These are phyloP conservation scores for Agriopis marginaria DNA, from an alignment of 2,888 invertebrate species.

Conservation along the genomic window DNA sequence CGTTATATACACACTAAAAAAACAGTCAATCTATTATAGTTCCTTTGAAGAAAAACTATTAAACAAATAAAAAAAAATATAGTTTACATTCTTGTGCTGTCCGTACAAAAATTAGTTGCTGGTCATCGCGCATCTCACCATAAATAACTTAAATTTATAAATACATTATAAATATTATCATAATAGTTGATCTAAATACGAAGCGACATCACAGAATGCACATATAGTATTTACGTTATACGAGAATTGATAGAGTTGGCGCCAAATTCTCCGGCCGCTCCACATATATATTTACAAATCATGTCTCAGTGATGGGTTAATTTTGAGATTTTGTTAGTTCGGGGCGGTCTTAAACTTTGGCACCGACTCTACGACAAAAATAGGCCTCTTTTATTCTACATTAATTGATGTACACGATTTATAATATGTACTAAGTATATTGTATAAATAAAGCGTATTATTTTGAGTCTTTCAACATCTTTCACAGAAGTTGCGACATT, in stretches of 20 bases:
- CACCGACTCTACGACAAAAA: conserved; percentile 22
- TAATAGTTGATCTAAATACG: conserved; percentile 35
- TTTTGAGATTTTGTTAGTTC: background rate
- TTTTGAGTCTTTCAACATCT: conserved; percentile 24
- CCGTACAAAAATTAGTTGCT: conserved; percentile 11
- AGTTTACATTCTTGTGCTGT: background rate
- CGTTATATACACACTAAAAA: no score
- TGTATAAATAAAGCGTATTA: conserved; percentile 23
- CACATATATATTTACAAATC: no score
- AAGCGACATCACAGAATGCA: conserved; percentile 50
- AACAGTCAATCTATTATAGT: no score
- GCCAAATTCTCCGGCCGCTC: background rate
- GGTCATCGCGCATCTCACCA: conserved; percentile 22
- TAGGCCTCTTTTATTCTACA: conserved; percentile 39
- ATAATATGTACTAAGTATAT: conserved; percentile 19
- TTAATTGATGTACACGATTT: conserved; percentile 22
- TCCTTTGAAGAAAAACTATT: no score
- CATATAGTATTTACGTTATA: conserved; percentile 22
- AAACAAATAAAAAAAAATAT: no score
- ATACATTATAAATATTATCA: conserved; percentile 29
- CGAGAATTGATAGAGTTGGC: background rate
- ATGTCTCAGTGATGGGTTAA: no score
- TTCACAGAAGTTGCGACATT: background rate
- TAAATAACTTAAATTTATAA: conserved; percentile 35
- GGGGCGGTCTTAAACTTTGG: background rate